Conservation (phyloP, 2,888 invertebrate genomes). For the Campoplex capitator region DNA sequence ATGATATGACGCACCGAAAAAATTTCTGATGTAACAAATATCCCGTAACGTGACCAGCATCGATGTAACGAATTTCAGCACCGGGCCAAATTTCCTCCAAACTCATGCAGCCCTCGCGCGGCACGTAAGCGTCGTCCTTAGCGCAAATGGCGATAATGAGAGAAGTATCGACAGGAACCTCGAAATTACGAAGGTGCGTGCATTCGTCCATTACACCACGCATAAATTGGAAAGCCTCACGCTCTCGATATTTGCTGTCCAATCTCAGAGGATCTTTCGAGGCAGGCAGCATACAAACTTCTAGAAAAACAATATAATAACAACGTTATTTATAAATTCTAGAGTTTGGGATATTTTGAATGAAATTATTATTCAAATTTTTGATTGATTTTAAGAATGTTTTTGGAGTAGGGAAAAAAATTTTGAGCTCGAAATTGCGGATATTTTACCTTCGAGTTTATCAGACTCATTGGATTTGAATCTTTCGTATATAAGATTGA, state of each 20-base stretch:
- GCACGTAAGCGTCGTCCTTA: constrained; percentile 95
- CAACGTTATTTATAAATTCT: not conserved
- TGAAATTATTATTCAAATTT: not conserved
- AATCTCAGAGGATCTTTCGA: constrained; percentile 42
- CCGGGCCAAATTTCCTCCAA: constrained; percentile 97
- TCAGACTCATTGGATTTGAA: constrained; percentile 78
- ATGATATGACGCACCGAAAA: constrained; percentile 89
- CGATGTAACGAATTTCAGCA: constrained; percentile 93
- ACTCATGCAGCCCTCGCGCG: constrained; percentile 92
- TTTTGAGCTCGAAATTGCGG: not conserved
- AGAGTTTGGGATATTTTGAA: not conserved
- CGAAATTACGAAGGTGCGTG: constrained; percentile 97
- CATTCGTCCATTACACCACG: constrained; percentile 99
- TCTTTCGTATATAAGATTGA: constrained; percentile 79
- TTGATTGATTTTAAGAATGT: too few relatives aligned
- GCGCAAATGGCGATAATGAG: constrained; percentile 96
- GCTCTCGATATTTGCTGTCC: constrained; percentile 88
- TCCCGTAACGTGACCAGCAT: constrained; percentile 95
- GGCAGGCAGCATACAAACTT: constrained; percentile 75
- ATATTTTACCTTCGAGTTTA: constrained; percentile 76
- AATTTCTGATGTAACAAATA: constrained; percentile 94
- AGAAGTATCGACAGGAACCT: constrained; percentile 94
- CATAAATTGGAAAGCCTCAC: constrained; percentile 96
- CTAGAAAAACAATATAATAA: constrained; percentile 67
- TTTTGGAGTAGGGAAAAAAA: not conserved